These are phyloP conservation scores for Zaprionus lineosus DNA, from an alignment of 2,888 invertebrate species.

Conservation along the genomic window DNA sequence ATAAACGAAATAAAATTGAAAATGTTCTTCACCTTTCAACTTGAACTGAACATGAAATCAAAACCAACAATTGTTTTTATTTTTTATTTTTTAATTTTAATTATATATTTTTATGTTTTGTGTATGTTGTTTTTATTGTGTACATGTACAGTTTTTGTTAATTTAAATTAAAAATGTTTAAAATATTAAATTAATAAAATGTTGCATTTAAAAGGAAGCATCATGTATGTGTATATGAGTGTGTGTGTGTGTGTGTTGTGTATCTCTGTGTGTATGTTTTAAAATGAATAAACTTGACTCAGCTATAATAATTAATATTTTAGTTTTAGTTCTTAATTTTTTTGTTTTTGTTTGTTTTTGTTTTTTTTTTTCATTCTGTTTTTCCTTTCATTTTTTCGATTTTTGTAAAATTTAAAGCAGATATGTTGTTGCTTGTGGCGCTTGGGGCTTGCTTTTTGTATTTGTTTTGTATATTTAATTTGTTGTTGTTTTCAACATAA, in stretches of 20 bases:
- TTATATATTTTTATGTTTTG: constrained; percentile 30
- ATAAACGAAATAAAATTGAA: not conserved
- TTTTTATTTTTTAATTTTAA: constrained; percentile 34
- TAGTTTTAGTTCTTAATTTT: constrained; percentile 8
- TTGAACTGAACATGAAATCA: constrained; percentile 13
- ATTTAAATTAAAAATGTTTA: constrained; percentile 56
- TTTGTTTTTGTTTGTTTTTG: constrained; percentile 1
- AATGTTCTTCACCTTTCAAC: not conserved
- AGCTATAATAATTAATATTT: constrained; percentile 46
- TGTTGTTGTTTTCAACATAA: constrained; percentile 69
- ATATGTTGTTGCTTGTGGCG: constrained; percentile 78
- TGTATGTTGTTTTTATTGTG: constrained; percentile 64
- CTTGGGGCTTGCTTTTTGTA: constrained; percentile 55
- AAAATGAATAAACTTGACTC: constrained; percentile 62
- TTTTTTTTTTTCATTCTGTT: constrained; percentile 23
- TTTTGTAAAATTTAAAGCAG: constrained; percentile 73
- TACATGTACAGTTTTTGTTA: constrained; percentile 66
- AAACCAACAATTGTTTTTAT: constrained; percentile 23
- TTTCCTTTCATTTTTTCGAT: constrained; percentile 14
- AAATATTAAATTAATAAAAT: constrained; percentile 71
- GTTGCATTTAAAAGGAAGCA: constrained; percentile 77
- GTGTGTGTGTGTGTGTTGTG: constrained; percentile 18
- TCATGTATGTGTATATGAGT: constrained; percentile 55
- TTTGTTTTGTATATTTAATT: constrained; percentile 30
- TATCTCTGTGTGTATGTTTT: constrained; percentile 25